These are phyloP conservation scores for Holothuria glaberrima DNA, from an alignment of 35 echinoderm and acorn worm genomes.

Conservation along the genomic window DNA sequence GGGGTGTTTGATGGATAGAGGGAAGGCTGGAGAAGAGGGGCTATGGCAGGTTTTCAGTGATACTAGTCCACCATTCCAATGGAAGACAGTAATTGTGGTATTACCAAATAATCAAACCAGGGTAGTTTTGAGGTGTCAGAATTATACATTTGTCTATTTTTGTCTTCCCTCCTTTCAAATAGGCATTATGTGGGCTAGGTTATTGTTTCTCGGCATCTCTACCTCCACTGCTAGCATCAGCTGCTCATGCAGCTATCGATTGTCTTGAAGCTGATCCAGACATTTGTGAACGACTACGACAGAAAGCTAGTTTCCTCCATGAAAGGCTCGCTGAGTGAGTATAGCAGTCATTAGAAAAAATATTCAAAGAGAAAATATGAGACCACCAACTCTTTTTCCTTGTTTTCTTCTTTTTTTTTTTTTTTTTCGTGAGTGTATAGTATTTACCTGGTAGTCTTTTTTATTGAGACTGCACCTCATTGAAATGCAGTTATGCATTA, in stretches of 20 bases:
- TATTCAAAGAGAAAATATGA: neutral
- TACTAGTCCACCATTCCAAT: too few species aligned
- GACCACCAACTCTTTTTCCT: neutral
- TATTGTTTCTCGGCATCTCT: constrained; percentile 99
- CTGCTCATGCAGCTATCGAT: constrained; percentile 78
- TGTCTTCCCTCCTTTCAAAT: neutral
- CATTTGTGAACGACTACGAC: constrained; percentile 64
- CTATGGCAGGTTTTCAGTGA: too few species aligned
- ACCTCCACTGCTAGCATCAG: constrained; percentile 83
- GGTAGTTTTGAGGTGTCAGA: too few species aligned
- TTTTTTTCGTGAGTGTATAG: neutral
- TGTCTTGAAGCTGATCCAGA: constrained; percentile 73
- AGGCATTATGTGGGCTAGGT: constrained; percentile 83
- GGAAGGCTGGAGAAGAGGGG: too few species aligned
- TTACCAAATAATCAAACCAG: too few species aligned
- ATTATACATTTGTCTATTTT: neutral
- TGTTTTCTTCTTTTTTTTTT: neutral
- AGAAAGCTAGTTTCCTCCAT: constrained; percentile 75
- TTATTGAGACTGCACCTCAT: too few species aligned
- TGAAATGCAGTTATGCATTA: too few species aligned
- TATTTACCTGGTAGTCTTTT: too few species aligned
- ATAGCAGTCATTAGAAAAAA: neutral
- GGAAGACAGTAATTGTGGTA: too few species aligned
- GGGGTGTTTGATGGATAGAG: too few species aligned
- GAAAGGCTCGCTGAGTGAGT: constrained; percentile 79